These are phyloP conservation scores for Calephelis nemesis DNA, from an alignment of 1,140 invertebrate genomes.

Conservation along the genomic window DNA sequence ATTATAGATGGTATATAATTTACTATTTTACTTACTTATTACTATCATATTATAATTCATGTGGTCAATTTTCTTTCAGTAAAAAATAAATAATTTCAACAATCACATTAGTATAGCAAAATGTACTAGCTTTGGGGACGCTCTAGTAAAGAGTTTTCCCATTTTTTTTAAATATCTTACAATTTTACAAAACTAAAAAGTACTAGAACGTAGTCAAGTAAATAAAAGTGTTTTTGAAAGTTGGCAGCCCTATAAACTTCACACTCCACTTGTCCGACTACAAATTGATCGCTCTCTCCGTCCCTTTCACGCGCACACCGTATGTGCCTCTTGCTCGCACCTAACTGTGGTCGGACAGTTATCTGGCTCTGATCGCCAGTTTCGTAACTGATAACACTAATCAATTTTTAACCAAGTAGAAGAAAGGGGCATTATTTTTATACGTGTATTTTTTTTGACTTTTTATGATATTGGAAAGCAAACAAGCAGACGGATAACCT, in stretches of 20 bases:
- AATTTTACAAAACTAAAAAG: no score
- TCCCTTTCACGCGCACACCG: constrained; percentile 36
- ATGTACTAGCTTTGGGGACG: no score
- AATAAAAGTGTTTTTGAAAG: neutral
- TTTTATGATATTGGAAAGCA: no score
- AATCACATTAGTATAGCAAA: no score
- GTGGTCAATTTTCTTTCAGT: no score
- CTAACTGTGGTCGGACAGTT: constrained; percentile 52
- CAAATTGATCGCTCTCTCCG: constrained; percentile 46
- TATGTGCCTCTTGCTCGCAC: constrained; percentile 38
- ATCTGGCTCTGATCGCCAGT: constrained; percentile 26
- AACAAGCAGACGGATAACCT: no score
- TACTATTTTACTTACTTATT: no score
- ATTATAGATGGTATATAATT: no score
- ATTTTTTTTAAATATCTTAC: no score
- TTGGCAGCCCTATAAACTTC: constrained; percentile 47
- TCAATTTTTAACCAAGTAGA: neutral
- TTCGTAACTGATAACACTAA: constrained; percentile 9
- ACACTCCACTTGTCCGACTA: constrained; percentile 59
- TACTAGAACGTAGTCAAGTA: neutral
- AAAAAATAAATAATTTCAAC: no score
- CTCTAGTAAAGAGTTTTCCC: no score
- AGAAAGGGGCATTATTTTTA: neutral
- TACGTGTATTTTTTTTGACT: neutral
- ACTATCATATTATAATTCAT: no score